Percentiles rank a stretch among this genome's conserved stretches.
phyloP scores from a whole-genome alignment of 2,888 invertebrate genomes.

The Ceriagrion tenellum region DNA sequence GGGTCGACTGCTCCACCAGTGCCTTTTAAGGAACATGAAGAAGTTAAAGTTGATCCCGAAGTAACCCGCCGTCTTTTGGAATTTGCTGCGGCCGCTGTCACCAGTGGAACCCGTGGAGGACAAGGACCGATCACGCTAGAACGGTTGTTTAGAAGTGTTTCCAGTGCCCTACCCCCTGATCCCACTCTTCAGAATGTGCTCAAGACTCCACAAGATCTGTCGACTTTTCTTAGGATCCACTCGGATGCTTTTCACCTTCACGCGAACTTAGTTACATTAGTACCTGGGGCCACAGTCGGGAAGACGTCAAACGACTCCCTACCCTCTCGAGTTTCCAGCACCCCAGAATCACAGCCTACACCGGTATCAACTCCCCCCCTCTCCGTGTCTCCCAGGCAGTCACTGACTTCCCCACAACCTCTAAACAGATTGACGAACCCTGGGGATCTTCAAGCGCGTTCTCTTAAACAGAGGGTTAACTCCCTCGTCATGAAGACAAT shows the following conservation, averaged over 20 bases:
- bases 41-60: constrained; percentile 89
- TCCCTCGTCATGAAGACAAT: constrained; percentile 92
- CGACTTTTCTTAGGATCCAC: constrained; percentile 94
- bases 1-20: constrained; percentile 84
- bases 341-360: constrained; percentile 30
- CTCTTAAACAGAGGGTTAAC: constrained; percentile 91
- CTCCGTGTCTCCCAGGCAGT: constrained; percentile 31
- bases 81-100: constrained; percentile 84
- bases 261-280: constrained; percentile 92
- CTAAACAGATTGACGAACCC: constrained; percentile 62
- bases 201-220: constrained; percentile 93
- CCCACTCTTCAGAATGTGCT: constrained; percentile 81
- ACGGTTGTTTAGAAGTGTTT: constrained; percentile 88
- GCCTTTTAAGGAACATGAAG: constrained; percentile 86
- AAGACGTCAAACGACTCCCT: constrained; percentile 79
- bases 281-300: constrained; percentile 83
- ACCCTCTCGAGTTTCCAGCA: constrained; percentile 1
- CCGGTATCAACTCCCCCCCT: constrained; percentile 47
- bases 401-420: constrained; percentile 59
- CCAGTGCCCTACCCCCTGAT: constrained; percentile 87
- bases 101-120: constrained; percentile 30
- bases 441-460: constrained; percentile 59
- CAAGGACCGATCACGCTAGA: constrained; percentile 89
- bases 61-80: constrained; percentile 90
- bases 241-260: constrained; percentile 97